Conservation (phyloP, 92 coral and sea anemone genomes). For the Plumapathes pennacea region DNA sequence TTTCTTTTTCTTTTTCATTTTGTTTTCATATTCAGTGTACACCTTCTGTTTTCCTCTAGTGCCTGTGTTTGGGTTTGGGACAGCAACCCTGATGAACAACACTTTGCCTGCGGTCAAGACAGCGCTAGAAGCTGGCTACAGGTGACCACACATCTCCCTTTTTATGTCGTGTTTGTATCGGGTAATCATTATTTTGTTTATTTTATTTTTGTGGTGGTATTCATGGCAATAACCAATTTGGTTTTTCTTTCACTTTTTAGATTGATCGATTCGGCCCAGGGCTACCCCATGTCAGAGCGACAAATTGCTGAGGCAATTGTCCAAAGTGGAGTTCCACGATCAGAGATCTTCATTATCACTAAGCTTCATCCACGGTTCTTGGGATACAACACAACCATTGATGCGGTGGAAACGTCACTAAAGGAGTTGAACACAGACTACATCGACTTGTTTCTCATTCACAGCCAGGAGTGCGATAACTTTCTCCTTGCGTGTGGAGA, state of each 20-base stretch:
- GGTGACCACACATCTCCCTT: conserved; percentile 39
- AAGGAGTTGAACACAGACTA: conserved; percentile 78
- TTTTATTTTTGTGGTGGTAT: no score
- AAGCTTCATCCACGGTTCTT: conserved; percentile 85
- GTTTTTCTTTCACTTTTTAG: conserved; percentile 20
- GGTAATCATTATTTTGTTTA: no score
- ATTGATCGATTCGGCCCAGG: conserved; percentile 94
- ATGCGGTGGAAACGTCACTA: conserved; percentile 81
- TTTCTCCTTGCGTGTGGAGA: conserved; percentile 65
- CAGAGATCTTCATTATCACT: conserved; percentile 82
- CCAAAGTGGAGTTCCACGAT: conserved; percentile 75
- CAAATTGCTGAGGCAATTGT: conserved; percentile 75
- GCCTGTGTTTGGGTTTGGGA: conserved; percentile 98
- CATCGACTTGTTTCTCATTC: conserved; percentile 92
- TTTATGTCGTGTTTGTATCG: neutral
- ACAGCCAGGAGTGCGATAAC: conserved; percentile 70
- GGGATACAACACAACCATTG: conserved; percentile 78
- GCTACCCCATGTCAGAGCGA: conserved; percentile 73
- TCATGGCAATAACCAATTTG: no score
- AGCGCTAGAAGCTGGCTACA: conserved; percentile 91
- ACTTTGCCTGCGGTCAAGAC: conserved; percentile 69
- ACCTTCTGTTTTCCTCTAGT: conserved; percentile 29
- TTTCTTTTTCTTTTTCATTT: no score
- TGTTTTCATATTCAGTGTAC: neutral
- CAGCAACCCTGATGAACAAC: conserved; percentile 69